Percentiles rank a stretch among this genome's conserved stretches.
phyloP scores from a whole-genome alignment of 2,797 vertebrate species.

The Lithobates pipiens region DNA sequence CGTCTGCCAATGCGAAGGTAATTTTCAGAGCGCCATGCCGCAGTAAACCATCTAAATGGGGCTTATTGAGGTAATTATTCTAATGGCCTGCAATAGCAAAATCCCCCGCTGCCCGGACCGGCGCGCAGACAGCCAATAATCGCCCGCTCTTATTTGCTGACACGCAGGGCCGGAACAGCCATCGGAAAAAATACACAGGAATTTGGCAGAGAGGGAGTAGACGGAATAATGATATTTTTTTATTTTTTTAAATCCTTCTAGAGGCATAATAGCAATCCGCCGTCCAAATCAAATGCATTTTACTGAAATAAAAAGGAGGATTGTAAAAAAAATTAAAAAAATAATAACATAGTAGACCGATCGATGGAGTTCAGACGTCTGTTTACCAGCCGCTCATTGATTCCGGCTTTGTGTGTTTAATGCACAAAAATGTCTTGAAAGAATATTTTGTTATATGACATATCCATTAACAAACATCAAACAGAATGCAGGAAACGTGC shows the following conservation, averaged over 20 bases:
- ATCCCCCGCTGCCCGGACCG: slow-evolving; percentile 24
- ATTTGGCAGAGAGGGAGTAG: slow-evolving; percentile 32
- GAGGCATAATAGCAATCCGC: slow-evolving; percentile 18
- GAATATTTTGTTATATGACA: too few species aligned
- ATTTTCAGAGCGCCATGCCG: neutral
- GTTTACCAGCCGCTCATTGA: too few species aligned
- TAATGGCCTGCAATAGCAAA: neutral
- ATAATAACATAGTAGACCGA: too few species aligned
- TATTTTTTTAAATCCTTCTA: slow-evolving; percentile 6
- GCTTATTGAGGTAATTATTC: slow-evolving; percentile 41
- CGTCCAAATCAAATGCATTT: slow-evolving; percentile 37
- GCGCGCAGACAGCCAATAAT: slow-evolving; percentile 35
- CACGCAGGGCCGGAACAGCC: slow-evolving; percentile 1
- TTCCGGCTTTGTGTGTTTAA: too few species aligned
- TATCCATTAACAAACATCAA: too few species aligned
- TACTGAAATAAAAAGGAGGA: slow-evolving; percentile 4
- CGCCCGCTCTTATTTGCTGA: slow-evolving; percentile 13
- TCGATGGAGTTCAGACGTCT: slow-evolving; percentile 2
- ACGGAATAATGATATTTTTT: slow-evolving; percentile 31
- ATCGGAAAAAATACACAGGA: slow-evolving; percentile 35
- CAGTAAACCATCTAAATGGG: slow-evolving; percentile 20
- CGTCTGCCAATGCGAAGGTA: slow-evolving; percentile 8
- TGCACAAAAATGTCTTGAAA: too few species aligned
- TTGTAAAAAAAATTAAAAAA: slow-evolving; percentile 9
- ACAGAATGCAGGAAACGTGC: too few species aligned